Base-by-base conservation (phyloP, 2,113 vertebrate species). In the Sardina pilchardus region DNA sequence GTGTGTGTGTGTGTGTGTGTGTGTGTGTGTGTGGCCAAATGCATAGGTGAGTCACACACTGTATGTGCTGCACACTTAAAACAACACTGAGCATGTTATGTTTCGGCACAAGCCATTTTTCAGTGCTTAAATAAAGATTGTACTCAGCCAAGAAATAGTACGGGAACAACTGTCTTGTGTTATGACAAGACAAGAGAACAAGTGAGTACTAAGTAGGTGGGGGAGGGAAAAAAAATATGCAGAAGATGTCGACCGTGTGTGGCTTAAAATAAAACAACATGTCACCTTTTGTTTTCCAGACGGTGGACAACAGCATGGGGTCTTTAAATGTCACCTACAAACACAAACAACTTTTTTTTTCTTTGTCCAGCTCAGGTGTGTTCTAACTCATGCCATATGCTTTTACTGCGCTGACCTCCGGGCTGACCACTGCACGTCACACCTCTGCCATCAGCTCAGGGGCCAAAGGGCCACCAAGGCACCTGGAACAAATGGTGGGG, bases 301-400 rank as follows among this genome's bases (percentile, higher is more conserved):
- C 83, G 67, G 30, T 71, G 50, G 81, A 75, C 71, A 81, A 84
- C 82, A 86, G 59, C 86, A 87, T 78, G 71, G 71, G 71, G 71
- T 39, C 30, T 14, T 78, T 78, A 78, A 83, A 81, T 81, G 63
- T 81, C 30, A 39, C 75, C 47, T 59, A 30, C 78, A 53, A 86
- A 81, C 86, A 87, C 16, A 43, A 81, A 81, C 86, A 87, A 84
- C 71, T 56, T 78, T 39, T 78, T 34, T 67, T 34, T 17, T 36
- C 71, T 78, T 78, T 78, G 71, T 78, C 30, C 12, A 3, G 30
- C 71, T 36, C 71, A 36, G 71, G 26, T 36, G 71, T 78, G 10
- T 17, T 78, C 71, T 78, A 78, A 78, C 71, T 78, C 30, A 5
- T 21, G 9, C 82, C 86, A 83, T 86, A 86, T 86, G 86, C 83